Base-by-base conservation (phyloP, 2,888 invertebrate genomes). In the Graphium colonna region DNA sequence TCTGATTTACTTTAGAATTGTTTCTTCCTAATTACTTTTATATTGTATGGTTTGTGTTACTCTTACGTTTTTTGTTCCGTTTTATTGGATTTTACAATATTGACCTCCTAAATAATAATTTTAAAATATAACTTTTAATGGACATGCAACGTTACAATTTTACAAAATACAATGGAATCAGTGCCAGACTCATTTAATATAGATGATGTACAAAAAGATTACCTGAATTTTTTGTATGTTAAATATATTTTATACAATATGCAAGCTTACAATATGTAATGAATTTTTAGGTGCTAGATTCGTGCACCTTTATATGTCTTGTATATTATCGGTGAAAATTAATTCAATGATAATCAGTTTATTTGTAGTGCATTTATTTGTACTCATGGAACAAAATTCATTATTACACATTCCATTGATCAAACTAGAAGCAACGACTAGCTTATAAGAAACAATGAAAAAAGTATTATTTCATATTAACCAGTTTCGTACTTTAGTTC, bases 391-490 rank as follows among this genome's bases (percentile, higher is more conserved):
- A 17, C 39, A 43, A 36, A 43, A 45, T 13, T 16, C 45, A 33
- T 47, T 54, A 45, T 42, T 51, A 42, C 38, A 69, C 71, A 71
- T 71, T 71, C 71, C 71, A 69, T 55, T 55, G 54, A 59, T 44
- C 47, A 28, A 36, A 52, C 45, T 55, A 55, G 49, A 60, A 55
- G 52, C 61, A 63, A 60, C 60, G 68, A 72, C 61, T 76, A 75
- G 66, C 10, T 66, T 68, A n/a, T 84, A 83, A 82, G 80, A 75
- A 72, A 75, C 77, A 80, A 77, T 76, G 65, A 81, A 58, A 57
- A 61, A 85, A 87, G 86, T 86, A 87, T 85, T 89, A 87, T 78
- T 81, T 78, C 78, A 81, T 79, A 77, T 82, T 79, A 84, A 83
- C 85, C 75, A 75, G 71, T 69, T 73, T 74, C 73, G 69, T 75